Evolutionary conservation across 2,888 invertebrate species (phyloP).

Genomic region (Drosophila diplacantha): DNA sequence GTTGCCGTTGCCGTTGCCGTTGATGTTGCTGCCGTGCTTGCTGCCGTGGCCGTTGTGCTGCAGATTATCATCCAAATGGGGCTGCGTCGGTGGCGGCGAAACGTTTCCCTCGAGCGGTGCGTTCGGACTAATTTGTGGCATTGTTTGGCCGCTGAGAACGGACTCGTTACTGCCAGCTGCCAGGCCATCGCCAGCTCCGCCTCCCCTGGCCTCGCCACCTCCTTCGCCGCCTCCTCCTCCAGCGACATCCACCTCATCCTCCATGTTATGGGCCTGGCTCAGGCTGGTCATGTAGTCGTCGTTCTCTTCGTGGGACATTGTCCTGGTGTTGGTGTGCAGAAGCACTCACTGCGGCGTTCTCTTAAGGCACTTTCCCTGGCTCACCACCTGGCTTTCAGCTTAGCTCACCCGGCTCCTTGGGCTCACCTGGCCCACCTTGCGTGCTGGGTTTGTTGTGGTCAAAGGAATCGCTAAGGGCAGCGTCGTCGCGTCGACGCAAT

Average conservation of each 20-base stretch:
- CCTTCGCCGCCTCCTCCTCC: conserved; percentile 36
- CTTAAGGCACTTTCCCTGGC: conserved; percentile 40
- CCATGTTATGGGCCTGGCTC: conserved; percentile 35
- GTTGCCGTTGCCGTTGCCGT: conserved; percentile 43
- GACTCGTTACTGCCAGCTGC: conserved; percentile 67
- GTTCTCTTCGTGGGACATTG: conserved; percentile 68
- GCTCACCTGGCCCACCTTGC: conserved; percentile 49
- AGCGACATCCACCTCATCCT: conserved; percentile 36
- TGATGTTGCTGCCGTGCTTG: conserved; percentile 32
- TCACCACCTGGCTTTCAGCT: conserved; percentile 15
- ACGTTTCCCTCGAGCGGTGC: conserved; percentile 74
- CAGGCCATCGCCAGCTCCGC: conserved; percentile 27
- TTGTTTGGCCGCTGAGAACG: conserved; percentile 70
- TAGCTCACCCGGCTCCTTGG: conserved; percentile 26
- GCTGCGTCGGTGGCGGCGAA: conserved; percentile 65
- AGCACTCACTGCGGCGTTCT: conserved; percentile 41
- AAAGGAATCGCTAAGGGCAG: conserved; percentile 56
- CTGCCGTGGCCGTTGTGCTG: conserved; percentile 43
- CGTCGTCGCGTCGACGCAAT: conserved; percentile 60
- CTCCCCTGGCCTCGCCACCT: conserved; percentile 35
- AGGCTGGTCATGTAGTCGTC: conserved; percentile 55
- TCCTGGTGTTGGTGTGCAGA: conserved; percentile 39
- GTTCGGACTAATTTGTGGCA: conserved; percentile 76
- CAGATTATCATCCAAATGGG: conserved; percentile 65
- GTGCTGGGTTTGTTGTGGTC: conserved; percentile 66